phyloP scores from a whole-genome alignment of 2,797 vertebrate genomes.

The Anomalospiza imberbis region DNA sequence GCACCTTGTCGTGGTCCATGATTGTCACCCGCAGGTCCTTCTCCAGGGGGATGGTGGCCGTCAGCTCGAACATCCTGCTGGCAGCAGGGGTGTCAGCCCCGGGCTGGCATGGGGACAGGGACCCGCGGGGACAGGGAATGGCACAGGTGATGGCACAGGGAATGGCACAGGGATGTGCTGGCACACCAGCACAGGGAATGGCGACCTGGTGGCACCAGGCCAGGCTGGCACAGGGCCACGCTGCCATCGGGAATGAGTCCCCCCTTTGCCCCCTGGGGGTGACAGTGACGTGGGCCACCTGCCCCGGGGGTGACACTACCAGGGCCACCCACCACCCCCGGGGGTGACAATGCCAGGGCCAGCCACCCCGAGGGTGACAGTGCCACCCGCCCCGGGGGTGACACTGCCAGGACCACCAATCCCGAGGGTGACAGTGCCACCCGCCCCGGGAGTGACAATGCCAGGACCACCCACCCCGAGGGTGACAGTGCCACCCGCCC shows the following conservation, averaged over 20 bases:
- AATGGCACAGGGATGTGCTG: not conserved
- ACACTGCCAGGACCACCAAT: no score
- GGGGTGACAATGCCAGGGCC: no score
- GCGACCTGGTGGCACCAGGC: not conserved
- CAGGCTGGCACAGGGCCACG: not conserved
- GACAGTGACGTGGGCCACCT: not conserved
- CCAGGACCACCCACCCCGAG: no score
- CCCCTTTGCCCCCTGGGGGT: not conserved
- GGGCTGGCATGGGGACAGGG: accelerated
- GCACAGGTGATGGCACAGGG: no score
- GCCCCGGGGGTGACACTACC: no score
- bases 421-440: no score
- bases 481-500: not conserved
- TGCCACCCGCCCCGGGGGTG: no score
- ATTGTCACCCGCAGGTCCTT: constrained; percentile 73
- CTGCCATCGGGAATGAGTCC: not conserved
- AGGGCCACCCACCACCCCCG: no score
- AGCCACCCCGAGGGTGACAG: no score
- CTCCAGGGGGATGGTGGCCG: constrained; percentile 68
- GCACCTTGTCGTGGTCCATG: constrained; percentile 68
- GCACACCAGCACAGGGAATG: not conserved
- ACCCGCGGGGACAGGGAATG: not conserved
- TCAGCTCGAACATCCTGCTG: constrained; percentile 70
- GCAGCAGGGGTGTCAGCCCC: not conserved
- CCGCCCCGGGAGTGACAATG: no score